A percentile compares a stretch with the other conserved stretches of the same genome.
These are phyloP conservation scores for Lichenostomus cassidix DNA, from an alignment of 2,113 vertebrate genomes.

Conservation along the genomic window DNA sequence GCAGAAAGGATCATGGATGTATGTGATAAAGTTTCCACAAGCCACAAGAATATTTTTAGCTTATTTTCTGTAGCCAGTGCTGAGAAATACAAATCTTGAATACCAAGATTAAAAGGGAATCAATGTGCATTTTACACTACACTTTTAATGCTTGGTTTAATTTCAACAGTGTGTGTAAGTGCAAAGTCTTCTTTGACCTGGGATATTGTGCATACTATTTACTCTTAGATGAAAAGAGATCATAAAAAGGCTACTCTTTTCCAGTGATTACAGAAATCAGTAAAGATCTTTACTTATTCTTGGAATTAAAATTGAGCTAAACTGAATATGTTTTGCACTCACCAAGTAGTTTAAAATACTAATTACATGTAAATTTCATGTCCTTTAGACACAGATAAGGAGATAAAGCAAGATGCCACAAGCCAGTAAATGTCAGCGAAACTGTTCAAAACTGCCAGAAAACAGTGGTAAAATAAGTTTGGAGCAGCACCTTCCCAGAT, in stretches of 20 bases:
- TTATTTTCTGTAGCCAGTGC: background rate
- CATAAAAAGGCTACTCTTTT: background rate
- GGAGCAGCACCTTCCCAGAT: background rate
- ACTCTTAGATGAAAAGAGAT: background rate
- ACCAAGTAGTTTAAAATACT: background rate
- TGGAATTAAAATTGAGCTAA: background rate
- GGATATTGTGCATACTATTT: background rate
- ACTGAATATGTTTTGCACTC: background rate
- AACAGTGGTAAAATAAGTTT: background rate
- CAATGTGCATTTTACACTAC: background rate
- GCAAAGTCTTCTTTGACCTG: background rate
- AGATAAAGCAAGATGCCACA: background rate
- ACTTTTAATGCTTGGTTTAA: background rate
- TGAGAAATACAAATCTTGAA: background rate
- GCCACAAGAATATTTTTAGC: background rate
- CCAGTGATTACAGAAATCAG: background rate
- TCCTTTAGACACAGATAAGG: background rate
- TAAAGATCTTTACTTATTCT: background rate
- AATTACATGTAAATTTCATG: background rate
- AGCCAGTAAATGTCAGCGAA: background rate
- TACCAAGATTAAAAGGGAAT: background rate
- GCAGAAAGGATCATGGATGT: constrained; percentile 7
- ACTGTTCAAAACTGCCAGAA: background rate
- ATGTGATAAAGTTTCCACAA: background rate
- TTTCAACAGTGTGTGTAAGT: background rate